Conservation (phyloP, 2,113 vertebrate genomes). For the Cacatua alba region DNA sequence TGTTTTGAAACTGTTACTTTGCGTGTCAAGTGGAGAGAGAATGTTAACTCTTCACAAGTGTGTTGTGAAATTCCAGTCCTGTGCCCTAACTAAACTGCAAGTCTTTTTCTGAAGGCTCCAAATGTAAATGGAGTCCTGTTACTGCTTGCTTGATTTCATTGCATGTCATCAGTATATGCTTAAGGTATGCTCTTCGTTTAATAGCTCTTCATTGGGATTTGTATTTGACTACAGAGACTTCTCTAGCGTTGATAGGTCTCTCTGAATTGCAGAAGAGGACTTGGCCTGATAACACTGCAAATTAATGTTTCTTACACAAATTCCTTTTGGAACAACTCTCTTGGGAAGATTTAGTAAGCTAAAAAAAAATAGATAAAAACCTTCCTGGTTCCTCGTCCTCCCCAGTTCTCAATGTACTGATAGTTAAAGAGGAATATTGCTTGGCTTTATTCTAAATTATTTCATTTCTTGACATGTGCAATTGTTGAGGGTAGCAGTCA, state of each 20-base stretch:
- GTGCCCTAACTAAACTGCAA: background rate
- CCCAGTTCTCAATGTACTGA: background rate
- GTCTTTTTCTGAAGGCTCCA: background rate
- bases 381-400: background rate
- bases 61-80: background rate
- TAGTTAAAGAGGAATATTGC: background rate
- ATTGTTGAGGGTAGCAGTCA: slow-evolving; percentile 50
- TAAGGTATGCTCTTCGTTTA: background rate
- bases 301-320: background rate
- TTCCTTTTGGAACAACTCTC: background rate
- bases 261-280: background rate
- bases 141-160: slow-evolving; percentile 15
- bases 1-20: slow-evolving; percentile 16
- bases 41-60: background rate
- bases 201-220: background rate
- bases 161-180: slow-evolving; percentile 1
- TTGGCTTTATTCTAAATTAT: slow-evolving; percentile 9
- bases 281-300: background rate
- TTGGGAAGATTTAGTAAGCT: background rate
- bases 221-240: background rate
- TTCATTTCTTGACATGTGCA: slow-evolving; percentile 64
- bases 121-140: background rate
- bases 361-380: background rate
- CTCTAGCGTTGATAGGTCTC: background rate
- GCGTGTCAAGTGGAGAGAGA: background rate